Evolutionary conservation across 2,888 invertebrate genomes (phyloP), one percentile per base, ranked within the genome.

Genomic region (Volucella inanis): DNA sequence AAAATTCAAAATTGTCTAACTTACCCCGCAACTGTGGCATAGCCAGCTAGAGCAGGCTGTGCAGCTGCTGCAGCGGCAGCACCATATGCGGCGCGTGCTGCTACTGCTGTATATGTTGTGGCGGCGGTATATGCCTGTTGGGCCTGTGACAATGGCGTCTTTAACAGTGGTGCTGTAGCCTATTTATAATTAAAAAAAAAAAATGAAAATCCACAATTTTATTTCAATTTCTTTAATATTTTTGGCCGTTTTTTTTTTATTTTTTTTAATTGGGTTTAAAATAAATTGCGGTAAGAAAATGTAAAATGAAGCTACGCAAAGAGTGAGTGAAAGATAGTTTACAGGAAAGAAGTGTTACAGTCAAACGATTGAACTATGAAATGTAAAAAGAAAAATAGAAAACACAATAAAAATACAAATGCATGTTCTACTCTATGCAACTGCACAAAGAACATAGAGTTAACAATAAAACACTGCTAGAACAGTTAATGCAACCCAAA

Each of bases 41-140:
- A 95, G 90, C 95, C 96, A 88, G 95, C 95, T 88, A 96, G 95
- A 87, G 92, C 88, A 75, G 92, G 91, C 87, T 92, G 92, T 82
- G 92, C 89, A 87, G 92, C 94, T 87, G 94, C 94, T 87, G 94
- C 95, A 83, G 96, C 96, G 88, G 94, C 95, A 83, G 96, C 96
- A 89, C 95, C 95, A 89, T 96, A 96, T 88, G 96, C 97, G 31
- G 31, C 31, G 88, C 96, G 94, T 88, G 96, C 96, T 88, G 97
- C 97, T 45, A 96, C 97, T 87, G 96, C 96, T 90, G 97, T 96
- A 93, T 97, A 97, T 87, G 96, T 96, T 75, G 96, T 97, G 89
- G 97, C 97, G 87, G 96, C 96, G 91, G 97, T 96, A 91, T 97
- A 97, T 89, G 96, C 96, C 94, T 97, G 96, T 93, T 96, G 97